Evolutionary conservation across 2,113 vertebrate species (phyloP), one percentile per base, ranked within the genome.

Genomic region (Poecile atricapillus): DNA sequence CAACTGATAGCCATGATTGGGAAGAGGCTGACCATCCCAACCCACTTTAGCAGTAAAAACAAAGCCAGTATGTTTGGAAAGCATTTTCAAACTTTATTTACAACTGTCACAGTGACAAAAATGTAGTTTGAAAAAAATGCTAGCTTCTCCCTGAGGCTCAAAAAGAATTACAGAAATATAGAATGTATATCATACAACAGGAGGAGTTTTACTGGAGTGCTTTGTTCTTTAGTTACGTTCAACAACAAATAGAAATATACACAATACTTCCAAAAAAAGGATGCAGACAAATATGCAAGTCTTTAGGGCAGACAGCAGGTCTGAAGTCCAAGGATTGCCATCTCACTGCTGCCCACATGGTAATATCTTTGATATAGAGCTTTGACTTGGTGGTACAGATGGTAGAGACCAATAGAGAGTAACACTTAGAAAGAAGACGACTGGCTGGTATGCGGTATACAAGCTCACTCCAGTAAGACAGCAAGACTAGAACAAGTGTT

Each of bases 11-110:
- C 9, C 23, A 5, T 27, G 22, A 41, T 5, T 37, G 28, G 22
- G 15, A 79, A 78, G 30, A 78, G 30, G 25, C 0, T 27, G 35
- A 74, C 19, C 50, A 73, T 10, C 71, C 53, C 67, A 17, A 60
- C 39, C 65, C 13, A 11, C 22, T 76, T 7, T 0, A 0, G 4
- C 46, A 64, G 14, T 5, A n/a, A 82, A 35, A 35, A 43, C 77
- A 80, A 87, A 79, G 85, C 81, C 92, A 70, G 35, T 82, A 91
- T 70, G 75, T 96, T 96, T 98, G 98, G 98, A 98, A 98, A 98
- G 98, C 98, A 98, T 98, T 98, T 98, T 98, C 98, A 98, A 98
- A 98, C 98, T 98, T 98, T 98, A 98, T 98, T 98, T 98, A 98
- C 98, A 98, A 98, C 97, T 98, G 98, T 98, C 98, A 98, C 98